Evolutionary conservation across 92 coral and sea anemone species (phyloP).

Genomic region (Hydrozoanthus gracilis): DNA sequence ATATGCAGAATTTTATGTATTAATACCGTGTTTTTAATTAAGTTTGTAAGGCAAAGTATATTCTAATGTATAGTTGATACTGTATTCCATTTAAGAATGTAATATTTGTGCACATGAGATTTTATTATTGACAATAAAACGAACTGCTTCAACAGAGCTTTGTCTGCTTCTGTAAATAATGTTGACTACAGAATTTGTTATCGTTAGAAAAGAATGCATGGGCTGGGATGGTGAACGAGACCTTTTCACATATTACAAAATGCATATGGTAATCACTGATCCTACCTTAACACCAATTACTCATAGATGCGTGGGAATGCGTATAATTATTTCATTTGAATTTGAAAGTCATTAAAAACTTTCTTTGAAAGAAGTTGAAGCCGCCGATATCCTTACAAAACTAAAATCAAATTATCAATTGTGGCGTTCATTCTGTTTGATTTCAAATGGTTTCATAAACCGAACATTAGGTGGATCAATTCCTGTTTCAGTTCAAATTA

Average conservation of each 20-base stretch:
- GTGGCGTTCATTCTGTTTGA: too few species aligned
- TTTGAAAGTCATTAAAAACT: background rate
- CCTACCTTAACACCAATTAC: background rate
- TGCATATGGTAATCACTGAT: background rate
- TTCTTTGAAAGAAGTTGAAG: background rate
- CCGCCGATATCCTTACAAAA: background rate
- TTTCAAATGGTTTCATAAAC: too few species aligned
- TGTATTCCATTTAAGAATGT: constrained; percentile 6
- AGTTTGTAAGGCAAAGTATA: background rate
- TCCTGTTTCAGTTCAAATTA: background rate
- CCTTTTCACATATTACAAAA: background rate
- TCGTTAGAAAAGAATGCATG: background rate
- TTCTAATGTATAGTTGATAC: constrained; percentile 4
- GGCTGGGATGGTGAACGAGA: background rate
- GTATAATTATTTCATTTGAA: background rate
- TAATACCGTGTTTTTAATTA: background rate
- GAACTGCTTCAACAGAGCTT: constrained; percentile 9
- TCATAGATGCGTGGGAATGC: background rate
- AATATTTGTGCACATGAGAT: constrained; percentile 6
- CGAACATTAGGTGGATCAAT: too few species aligned
- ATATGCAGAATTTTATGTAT: background rate
- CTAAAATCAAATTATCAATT: too few species aligned
- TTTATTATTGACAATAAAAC: constrained; percentile 4
- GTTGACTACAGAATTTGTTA: constrained; percentile 3
- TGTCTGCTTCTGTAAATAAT: background rate